Evolutionary conservation across 2,888 invertebrate species (phyloP), one percentile per base, ranked within the genome.

Genomic region (Caenorhabditis sulstoni): DNA sequence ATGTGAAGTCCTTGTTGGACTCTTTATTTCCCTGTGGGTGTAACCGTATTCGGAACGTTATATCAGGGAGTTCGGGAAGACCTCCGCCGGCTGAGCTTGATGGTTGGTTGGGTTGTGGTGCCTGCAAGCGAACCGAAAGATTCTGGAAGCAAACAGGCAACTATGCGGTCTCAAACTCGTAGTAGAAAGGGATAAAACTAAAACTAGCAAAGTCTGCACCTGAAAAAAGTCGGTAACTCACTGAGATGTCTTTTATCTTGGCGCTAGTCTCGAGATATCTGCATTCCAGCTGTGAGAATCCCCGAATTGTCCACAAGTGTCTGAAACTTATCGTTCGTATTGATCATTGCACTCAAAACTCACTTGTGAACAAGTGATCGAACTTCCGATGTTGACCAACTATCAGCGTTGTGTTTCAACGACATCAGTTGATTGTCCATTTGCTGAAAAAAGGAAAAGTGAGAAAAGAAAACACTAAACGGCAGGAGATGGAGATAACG

Each of bases 21-120:
- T 90, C 90, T 65, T 90, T 90, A 77, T 90, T 90, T 4, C 90
- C 90, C 68, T 90, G 90, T 3, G 90, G 90, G 81, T 90, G 90
- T 7, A 90, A 81, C 9, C 90, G 83, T 16, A 90, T 88, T 18
- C 89, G 82, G 80, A 90, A 90, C 7, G 81, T 79, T 61, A 87
- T 71, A 4, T 67, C 71, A 4, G 75, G 75, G 14, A 76, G 23
- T 16, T 79, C 79, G 14, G 79, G 79, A 1, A 79, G 62, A n/a
- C 67, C 68, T 5, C 67, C 73, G 7, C 29, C 29, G 4, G 29
- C 29, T n/a, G 79, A 79, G 37, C 73, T 58, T 7, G 79, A 67
- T 7, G 79, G 79, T 47, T 55, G 62, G 23, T 23, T 67, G n/a
- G 61, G 8, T 52, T 58, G 66, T 16, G 53, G 44, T 14, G 59